Base-by-base conservation (phyloP, 2,113 vertebrate genomes). In the Nothoprocta perdicaria region DNA sequence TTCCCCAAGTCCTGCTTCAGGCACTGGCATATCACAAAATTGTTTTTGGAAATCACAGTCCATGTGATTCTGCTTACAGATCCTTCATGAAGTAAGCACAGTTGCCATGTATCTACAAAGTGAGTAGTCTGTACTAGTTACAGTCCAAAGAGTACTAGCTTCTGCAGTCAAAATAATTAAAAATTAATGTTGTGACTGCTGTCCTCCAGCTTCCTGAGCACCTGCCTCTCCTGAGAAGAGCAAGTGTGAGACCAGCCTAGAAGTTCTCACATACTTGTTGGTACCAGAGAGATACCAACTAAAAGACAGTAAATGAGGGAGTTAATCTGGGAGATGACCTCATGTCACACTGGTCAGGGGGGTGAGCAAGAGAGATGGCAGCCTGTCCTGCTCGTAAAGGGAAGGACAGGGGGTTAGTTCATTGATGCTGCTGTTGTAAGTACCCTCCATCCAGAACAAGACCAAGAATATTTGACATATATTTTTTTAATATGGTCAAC, bases 41-140 rank as follows among this genome's bases (percentile, higher is more conserved):
- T 92, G 78, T 92, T 96, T 95, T 88, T 65, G 60, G 69, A 82
- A 97, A 89, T 97, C 85, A 87, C 88, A 91, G 88, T 93, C 83
- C 69, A n/a, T 92, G 68, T 61, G 82, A 94, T 96, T 95, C 93
- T 68, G 19, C 71, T 91, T 65, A 50, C 35, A 88, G 84, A 88
- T 89, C 92, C 83, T 96, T 93, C 86, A 80, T 89, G 88, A 71
- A 74, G 69, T 92, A 89, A 88, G 93, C 78, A 80, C 85, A 93
- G 74, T 79, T 46, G 65, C 83, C 62, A 85, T 91, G 3, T 82
- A 85, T 89, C 87, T 91, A 40, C 27, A 71, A 58, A 86, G 86
- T 84, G 92, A 92, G 48, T 92, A 84, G 65, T 71, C 75, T 84
- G 7, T 38, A 85, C 65, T 53, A 73, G 83, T 80, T 80, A 46